Base-by-base conservation (phyloP, 2,113 vertebrate species). In the Lophura nycthemera region DNA sequence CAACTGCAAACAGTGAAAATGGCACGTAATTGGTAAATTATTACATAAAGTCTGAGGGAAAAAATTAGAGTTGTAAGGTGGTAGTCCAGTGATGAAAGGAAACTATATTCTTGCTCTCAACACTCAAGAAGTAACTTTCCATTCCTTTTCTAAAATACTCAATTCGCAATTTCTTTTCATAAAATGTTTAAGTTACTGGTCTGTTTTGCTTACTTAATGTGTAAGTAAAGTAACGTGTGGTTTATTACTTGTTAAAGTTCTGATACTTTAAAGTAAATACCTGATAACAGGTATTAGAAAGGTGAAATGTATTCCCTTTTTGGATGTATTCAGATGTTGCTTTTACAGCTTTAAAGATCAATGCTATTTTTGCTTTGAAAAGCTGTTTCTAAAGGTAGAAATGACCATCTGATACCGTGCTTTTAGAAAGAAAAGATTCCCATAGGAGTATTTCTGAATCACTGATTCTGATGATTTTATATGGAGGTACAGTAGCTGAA, bases 341-440 rank as follows among this genome's bases (percentile, higher is more conserved):
- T 7, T 34, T 45, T 81, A 78, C n/a, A 72, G 57, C n/a, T 87
- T 3, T 54, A n/a, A 54, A 88, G 52, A 86, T 70, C 19, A 60
- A 59, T 74, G 24, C 56, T 89, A 11, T 59, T 93, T 95, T 45
- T 89, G 11, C 48, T 92, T 83, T 77, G 56, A 59, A 94, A 95
- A 81, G 20, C n/a, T 76, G 11, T 66, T 76, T 82, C 56, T 64
- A 85, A 77, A 83, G 36, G 14, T 42, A 61, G 61, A 94, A 92
- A 80, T 88, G 18, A 29, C 78, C 0, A 9, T 81, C 86, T 95
- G 60, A 88, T 93, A 38, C 59, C 80, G 14, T 93, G 47, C 45
- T 73, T 56, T 83, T 63, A 74, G 52, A 18, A 66, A 50, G 57
- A 76, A 40, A 61, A 47, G 8, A 76, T 61, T 88, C 56, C 38